These are phyloP conservation scores for Megaptera novaeangliae DNA, from an alignment of 2,113 vertebrate species.

Conservation along the genomic window DNA sequence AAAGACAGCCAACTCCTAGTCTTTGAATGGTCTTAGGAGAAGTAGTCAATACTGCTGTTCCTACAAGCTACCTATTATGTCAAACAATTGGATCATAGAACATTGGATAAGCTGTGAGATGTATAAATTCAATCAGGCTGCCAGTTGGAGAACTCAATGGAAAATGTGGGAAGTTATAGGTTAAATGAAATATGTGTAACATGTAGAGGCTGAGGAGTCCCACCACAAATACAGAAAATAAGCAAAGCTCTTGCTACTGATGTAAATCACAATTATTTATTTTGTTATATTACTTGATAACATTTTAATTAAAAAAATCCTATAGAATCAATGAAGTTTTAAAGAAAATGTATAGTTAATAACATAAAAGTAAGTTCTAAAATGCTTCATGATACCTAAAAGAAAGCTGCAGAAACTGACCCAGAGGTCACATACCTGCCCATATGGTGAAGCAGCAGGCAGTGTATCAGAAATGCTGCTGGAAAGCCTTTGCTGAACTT, in stretches of 20 bases:
- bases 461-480: neutral
- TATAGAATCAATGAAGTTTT: neutral
- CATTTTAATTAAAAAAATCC: neutral
- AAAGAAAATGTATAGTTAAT: neutral
- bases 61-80: too few species aligned
- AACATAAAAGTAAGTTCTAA: neutral
- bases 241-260: neutral
- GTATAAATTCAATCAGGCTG: neutral
- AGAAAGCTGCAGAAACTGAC: neutral
- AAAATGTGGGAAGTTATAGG: neutral
- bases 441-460: rapidly evolving
- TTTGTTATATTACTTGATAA: neutral
- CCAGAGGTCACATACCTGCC: neutral
- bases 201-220: neutral
- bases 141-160: neutral
- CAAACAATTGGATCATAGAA: neutral
- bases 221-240: neutral
- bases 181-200: neutral
- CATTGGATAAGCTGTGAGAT: neutral
- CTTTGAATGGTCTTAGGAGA: neutral
- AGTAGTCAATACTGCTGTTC: too few species aligned
- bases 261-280: neutral
- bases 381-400: neutral
- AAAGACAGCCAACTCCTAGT: too few species aligned
- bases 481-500: neutral